A percentile compares a stretch with the other conserved stretches of the same genome.
Conservation (phyloP, 1,140 invertebrate species). For the honey bee (Apis mellifera) region Amel_HAv3.1 CM009936.2:11928501-11929000, state of each 20-base stretch:
- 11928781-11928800: background rate
- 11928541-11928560: background rate
- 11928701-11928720: background rate
- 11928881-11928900: slow-evolving; percentile 63
- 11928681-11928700: slow-evolving; percentile 7
- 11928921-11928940: slow-evolving; percentile 6
- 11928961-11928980: background rate
- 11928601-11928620: too few relatives aligned
- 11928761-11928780: background rate
- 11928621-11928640: too few relatives aligned
- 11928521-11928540: accelerated
- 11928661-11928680: slow-evolving; percentile 9
- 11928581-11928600: too few relatives aligned
- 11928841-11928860: slow-evolving; percentile 73
- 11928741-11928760: background rate
- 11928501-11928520: background rate
- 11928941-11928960: background rate
- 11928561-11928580: too few relatives aligned
- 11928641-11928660: background rate
- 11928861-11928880: slow-evolving; percentile 72
- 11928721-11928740: slow-evolving; percentile 1
- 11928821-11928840: slow-evolving; percentile 18
- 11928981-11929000: background rate
- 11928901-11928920: slow-evolving; percentile 43
- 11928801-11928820: slow-evolving; percentile 51